Conservation (phyloP, 2,797 vertebrate genomes). For the Catostomus latipinnis region DNA sequence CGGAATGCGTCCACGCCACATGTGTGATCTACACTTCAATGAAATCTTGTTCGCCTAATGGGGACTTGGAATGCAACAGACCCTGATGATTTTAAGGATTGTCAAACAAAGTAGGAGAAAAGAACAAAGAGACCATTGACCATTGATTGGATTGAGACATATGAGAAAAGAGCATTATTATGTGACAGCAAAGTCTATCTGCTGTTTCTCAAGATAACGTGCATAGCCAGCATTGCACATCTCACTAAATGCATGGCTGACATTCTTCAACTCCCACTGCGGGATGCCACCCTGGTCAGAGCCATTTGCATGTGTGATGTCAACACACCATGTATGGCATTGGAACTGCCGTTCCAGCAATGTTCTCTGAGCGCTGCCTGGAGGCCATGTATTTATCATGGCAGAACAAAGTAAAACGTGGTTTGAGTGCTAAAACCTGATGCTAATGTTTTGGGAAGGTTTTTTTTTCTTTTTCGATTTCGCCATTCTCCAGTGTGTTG, state of each 20-base stretch:
- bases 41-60: conserved; percentile 75
- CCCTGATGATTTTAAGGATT: conserved; percentile 63
- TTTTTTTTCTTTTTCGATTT: conserved; percentile 10
- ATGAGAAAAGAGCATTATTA: conserved; percentile 78
- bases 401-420: conserved; percentile 57
- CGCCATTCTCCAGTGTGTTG: neutral
- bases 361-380: conserved; percentile 49
- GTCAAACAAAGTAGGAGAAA: conserved; percentile 58
- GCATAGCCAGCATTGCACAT: conserved; percentile 81
- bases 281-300: conserved; percentile 72
- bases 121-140: conserved; percentile 80
- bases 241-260: conserved; percentile 76
- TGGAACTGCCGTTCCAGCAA: conserved; percentile 55
- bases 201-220: conserved; percentile 76
- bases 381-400: conserved; percentile 51
- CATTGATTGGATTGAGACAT: conserved; percentile 78
- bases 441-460: conserved; percentile 12
- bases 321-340: conserved; percentile 64
- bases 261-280: conserved; percentile 79
- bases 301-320: conserved; percentile 75
- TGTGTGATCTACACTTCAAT: conserved; percentile 80
- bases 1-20: conserved; percentile 53
- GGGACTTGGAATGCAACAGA: conserved; percentile 74
- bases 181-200: conserved; percentile 68
- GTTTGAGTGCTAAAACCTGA: conserved; percentile 38